These are phyloP conservation scores for Macquaria australasica DNA, from an alignment of 2,113 vertebrate genomes.

Conservation along the genomic window DNA sequence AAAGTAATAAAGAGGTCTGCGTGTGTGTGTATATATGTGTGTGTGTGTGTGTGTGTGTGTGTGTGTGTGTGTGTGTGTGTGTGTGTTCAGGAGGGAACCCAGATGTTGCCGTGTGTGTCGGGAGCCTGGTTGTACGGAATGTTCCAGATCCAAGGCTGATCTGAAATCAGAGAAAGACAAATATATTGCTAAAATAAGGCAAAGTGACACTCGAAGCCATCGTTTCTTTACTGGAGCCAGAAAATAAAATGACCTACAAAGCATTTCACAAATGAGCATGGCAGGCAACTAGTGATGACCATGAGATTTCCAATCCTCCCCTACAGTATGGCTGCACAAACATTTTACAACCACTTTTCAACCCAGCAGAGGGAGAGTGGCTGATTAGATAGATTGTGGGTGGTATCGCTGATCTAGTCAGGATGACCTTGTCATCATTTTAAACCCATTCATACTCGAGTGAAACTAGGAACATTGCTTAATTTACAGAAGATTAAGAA, in stretches of 20 bases:
- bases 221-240: neutral
- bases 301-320: neutral
- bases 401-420: neutral
- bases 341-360: neutral
- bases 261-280: neutral
- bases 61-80: constrained; percentile 59
- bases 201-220: neutral
- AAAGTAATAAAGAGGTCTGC: constrained; percentile 1
- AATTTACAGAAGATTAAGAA: neutral
- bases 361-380: neutral
- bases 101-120: constrained; percentile 95
- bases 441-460: no score
- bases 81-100: constrained; percentile 93
- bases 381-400: neutral
- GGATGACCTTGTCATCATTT: neutral
- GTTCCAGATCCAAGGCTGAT: constrained; percentile 98
- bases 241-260: neutral
- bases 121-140: constrained; percentile 92
- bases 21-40: neutral
- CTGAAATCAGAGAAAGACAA: constrained; percentile 78
- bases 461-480: no score
- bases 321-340: neutral
- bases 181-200: neutral
- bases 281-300: neutral
- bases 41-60: constrained; percentile 77